Evolutionary conservation across 2,113 vertebrate genomes (phyloP).

Genomic region (Halcyon malimbica): DNA sequence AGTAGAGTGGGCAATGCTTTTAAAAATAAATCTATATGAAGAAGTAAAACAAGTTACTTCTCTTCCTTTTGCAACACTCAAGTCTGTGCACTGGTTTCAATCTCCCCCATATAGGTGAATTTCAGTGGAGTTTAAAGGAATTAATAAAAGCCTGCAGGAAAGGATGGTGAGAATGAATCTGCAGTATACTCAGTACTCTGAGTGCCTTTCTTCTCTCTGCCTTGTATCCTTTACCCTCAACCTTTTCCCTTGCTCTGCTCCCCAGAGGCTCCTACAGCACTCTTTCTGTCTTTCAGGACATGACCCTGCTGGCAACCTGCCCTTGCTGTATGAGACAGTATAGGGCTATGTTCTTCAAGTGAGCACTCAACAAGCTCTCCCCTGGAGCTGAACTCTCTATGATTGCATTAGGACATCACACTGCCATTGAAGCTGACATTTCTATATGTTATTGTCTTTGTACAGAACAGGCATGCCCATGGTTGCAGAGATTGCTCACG

Average conservation of each 20-base stretch:
- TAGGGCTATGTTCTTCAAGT: rapidly evolving
- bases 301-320: background rate
- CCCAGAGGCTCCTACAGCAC: background rate
- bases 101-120: background rate
- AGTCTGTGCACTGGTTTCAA: background rate
- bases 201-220: background rate
- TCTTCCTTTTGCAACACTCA: background rate
- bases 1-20: background rate
- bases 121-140: background rate
- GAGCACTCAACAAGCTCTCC: background rate
- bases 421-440: background rate
- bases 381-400: background rate
- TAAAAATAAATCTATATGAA: background rate
- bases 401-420: background rate
- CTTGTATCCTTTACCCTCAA: background rate
- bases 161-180: background rate
- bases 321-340: background rate
- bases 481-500: background rate
- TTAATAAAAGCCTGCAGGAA: background rate
- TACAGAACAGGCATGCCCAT: background rate
- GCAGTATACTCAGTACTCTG: background rate
- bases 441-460: rapidly evolving
- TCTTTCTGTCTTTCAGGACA: background rate
- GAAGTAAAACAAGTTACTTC: background rate
- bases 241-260: background rate